phyloP scores from a whole-genome alignment of 2,797 vertebrate genomes.

The Phataginus tetradactyla region DNA sequence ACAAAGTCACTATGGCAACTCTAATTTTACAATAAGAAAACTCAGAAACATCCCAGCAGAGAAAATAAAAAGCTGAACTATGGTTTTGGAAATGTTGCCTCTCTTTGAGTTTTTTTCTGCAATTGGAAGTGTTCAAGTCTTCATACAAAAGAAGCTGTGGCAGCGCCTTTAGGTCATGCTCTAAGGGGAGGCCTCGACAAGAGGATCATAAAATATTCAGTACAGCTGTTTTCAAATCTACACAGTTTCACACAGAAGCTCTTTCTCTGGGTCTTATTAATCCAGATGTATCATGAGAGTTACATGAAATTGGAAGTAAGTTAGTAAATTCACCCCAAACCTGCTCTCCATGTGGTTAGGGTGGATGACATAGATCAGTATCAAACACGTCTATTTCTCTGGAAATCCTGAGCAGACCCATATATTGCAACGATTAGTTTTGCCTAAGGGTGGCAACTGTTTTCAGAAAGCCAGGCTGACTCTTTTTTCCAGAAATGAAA shows the following conservation, averaged over 20 bases:
- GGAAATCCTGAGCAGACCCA: not conserved
- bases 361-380: fast-evolving
- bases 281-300: conserved; percentile 51
- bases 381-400: conserved; percentile 19
- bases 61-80: conserved; percentile 44
- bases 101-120: conserved; percentile 77
- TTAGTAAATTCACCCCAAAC: not conserved
- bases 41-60: conserved; percentile 33
- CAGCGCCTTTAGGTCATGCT: conserved; percentile 74
- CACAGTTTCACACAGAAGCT: conserved; percentile 74
- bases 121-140: conserved; percentile 69
- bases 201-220: conserved; percentile 84
- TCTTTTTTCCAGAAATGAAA: conserved; percentile 28
- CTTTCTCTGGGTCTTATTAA: conserved; percentile 60
- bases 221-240: conserved; percentile 79
- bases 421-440: conserved; percentile 31
- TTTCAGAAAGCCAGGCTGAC: conserved; percentile 16
- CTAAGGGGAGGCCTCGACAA: conserved; percentile 76
- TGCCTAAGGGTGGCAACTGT: conserved; percentile 7
- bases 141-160: conserved; percentile 69
- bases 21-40: conserved; percentile 61
- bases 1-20: conserved; percentile 23
- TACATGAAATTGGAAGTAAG: not conserved
- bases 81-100: not conserved
- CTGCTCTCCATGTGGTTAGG: not conserved